A percentile compares a stretch with the other conserved stretches of the same genome.
Evolutionary conservation across 2,797 vertebrate genomes (phyloP).

Genomic region (Protonibea diacanthus): DNA sequence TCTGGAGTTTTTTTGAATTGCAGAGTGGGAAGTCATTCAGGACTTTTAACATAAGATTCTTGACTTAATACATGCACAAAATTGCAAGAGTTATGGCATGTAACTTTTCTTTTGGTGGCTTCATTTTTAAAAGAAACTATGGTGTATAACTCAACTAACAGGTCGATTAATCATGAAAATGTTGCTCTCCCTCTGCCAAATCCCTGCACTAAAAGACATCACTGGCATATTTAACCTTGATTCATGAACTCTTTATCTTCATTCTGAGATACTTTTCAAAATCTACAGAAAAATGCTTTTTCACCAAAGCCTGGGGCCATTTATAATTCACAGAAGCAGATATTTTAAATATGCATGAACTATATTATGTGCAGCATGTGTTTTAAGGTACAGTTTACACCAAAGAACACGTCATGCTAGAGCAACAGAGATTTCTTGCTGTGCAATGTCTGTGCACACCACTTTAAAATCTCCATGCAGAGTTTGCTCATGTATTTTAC

Average conservation of each 20-base stretch:
- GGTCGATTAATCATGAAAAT: conserved; percentile 11
- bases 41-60: background rate
- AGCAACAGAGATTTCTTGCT: conserved; percentile 42
- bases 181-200: background rate
- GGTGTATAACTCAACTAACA: background rate
- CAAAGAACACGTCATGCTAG: conserved; percentile 50
- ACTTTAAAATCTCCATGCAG: conserved; percentile 22
- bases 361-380: conserved; percentile 66
- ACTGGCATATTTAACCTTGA: conserved; percentile 7
- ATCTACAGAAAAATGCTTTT: conserved; percentile 47
- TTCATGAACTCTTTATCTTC: conserved; percentile 9
- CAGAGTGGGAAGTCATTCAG: background rate
- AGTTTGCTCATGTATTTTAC: conserved; percentile 61
- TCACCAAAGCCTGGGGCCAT: conserved; percentile 29
- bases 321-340: conserved; percentile 59
- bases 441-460: conserved; percentile 21
- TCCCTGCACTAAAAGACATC: background rate
- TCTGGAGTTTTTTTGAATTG: background rate
- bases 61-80: background rate
- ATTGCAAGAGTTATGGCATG: background rate
- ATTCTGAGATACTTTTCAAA: conserved; percentile 32
- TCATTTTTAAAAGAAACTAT: conserved; percentile 7
- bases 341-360: conserved; percentile 69
- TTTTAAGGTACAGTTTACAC: conserved; percentile 71
- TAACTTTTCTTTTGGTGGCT: background rate